Percentiles rank a stretch among this genome's conserved stretches.
These are phyloP conservation scores for Parapristionchus giblindavisi DNA, from an alignment of 2,888 invertebrate species.

Conservation along the genomic window DNA sequence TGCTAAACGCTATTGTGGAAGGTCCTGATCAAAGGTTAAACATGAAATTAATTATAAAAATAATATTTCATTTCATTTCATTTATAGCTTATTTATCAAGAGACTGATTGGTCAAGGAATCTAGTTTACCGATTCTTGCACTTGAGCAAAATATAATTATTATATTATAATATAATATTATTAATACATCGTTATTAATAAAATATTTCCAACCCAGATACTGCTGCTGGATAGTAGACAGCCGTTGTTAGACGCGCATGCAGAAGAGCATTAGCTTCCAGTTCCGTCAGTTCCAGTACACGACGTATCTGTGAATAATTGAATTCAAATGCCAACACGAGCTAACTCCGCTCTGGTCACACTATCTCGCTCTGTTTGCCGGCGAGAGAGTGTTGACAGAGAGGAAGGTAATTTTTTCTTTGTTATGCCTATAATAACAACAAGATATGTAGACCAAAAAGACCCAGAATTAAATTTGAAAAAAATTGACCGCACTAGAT, in stretches of 20 bases:
- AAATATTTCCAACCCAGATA: neutral
- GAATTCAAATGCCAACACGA: too few relatives aligned
- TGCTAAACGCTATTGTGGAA: too few relatives aligned
- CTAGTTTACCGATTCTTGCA: neutral
- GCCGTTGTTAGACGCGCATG: conserved; percentile 15
- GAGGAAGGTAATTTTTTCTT: too few relatives aligned
- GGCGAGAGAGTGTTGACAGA: too few relatives aligned
- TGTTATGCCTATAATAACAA: too few relatives aligned
- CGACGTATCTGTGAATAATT: conserved; percentile 21
- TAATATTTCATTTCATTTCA: neutral
- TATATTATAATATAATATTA: neutral
- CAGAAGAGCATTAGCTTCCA: conserved; percentile 7
- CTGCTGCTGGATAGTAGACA: conserved; percentile 24
- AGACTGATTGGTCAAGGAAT: neutral
- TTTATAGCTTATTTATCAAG: neutral
- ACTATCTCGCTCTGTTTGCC: too few relatives aligned
- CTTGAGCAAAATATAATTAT: neutral
- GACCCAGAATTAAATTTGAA: too few relatives aligned
- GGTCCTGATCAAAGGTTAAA: neutral
- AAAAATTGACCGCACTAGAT: too few relatives aligned
- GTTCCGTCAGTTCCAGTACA: conserved; percentile 21
- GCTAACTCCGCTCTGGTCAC: too few relatives aligned
- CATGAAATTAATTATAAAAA: neutral
- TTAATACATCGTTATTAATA: neutral
- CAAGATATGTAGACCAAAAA: too few relatives aligned